Evolutionary conservation across 2,888 invertebrate species (phyloP).

Genomic region (Nephrotoma flavescens): DNA sequence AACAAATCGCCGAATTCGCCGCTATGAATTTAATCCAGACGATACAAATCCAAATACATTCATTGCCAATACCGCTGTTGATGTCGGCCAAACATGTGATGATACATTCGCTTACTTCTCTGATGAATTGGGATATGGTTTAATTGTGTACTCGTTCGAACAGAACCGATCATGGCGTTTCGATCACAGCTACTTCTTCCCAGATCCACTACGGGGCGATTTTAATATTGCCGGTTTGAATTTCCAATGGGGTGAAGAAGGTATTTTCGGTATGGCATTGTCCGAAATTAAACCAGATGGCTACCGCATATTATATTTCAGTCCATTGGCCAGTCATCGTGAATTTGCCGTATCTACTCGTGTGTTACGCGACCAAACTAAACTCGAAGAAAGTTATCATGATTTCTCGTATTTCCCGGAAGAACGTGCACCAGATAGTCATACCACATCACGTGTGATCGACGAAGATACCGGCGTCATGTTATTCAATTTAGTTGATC

Average conservation of each 20-base stretch:
- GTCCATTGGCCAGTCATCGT: constrained; percentile 60
- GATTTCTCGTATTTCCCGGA: constrained; percentile 43
- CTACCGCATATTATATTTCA: constrained; percentile 58
- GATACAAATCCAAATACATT: constrained; percentile 65
- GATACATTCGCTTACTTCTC: constrained; percentile 68
- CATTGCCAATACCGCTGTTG: constrained; percentile 76
- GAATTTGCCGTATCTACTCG: constrained; percentile 67
- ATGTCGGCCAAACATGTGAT: constrained; percentile 56
- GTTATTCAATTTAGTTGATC: constrained; percentile 63
- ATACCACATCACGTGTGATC: constrained; percentile 60
- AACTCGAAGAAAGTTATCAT: constrained; percentile 51
- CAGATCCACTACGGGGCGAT: constrained; percentile 65
- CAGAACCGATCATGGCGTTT: constrained; percentile 67
- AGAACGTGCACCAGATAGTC: constrained; percentile 49
- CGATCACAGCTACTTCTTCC: constrained; percentile 63
- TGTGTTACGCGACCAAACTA: constrained; percentile 51
- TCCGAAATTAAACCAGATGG: constrained; percentile 52
- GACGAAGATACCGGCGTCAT: constrained; percentile 54
- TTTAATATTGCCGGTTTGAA: constrained; percentile 66
- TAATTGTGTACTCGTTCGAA: constrained; percentile 65
- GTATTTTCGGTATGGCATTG: constrained; percentile 63
- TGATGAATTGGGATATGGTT: constrained; percentile 68
- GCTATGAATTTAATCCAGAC: constrained; percentile 51
- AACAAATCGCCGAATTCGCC: constrained; percentile 53
- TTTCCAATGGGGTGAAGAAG: constrained; percentile 75